These are phyloP conservation scores for Oryzias woworae DNA, from an alignment of 2,113 vertebrate species.

Conservation along the genomic window DNA sequence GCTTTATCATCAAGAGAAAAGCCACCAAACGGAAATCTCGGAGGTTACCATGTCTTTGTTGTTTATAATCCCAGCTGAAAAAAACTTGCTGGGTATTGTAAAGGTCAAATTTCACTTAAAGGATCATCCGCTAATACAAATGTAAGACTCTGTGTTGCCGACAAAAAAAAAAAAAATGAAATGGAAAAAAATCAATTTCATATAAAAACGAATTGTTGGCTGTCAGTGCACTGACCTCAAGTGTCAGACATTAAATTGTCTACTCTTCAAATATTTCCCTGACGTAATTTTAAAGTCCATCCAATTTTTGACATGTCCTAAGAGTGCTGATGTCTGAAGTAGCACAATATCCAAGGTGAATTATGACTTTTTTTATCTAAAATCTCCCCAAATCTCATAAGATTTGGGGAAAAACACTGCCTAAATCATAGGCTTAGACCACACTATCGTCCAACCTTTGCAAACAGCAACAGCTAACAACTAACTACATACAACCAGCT, in stretches of 20 bases:
- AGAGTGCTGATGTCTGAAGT: neutral
- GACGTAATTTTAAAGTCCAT: conserved; percentile 6
- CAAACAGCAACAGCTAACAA: no score
- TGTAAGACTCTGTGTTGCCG: conserved; percentile 1
- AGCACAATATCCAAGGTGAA: no score
- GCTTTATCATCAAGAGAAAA: neutral
- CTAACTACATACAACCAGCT: no score
- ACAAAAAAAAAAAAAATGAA: neutral
- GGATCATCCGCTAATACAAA: conserved; percentile 20
- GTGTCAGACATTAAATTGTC: conserved; percentile 15
- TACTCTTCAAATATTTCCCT: neutral
- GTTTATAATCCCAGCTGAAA: conserved; percentile 8
- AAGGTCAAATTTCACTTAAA: conserved; percentile 38
- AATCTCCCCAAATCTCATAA: no score
- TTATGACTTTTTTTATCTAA: no score
- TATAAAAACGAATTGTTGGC: conserved; percentile 11
- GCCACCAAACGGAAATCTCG: conserved; percentile 2
- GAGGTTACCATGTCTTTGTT: conserved; percentile 6
- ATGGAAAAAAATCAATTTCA: conserved; percentile 7
- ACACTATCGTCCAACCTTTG: no score
- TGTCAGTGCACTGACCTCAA: neutral
- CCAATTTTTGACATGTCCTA: conserved; percentile 5
- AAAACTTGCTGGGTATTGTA: neutral
- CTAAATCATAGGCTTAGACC: no score
- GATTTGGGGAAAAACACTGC: no score